phyloP scores from a whole-genome alignment of 2,888 invertebrate species.

The Strigamia crassipes region DNA sequence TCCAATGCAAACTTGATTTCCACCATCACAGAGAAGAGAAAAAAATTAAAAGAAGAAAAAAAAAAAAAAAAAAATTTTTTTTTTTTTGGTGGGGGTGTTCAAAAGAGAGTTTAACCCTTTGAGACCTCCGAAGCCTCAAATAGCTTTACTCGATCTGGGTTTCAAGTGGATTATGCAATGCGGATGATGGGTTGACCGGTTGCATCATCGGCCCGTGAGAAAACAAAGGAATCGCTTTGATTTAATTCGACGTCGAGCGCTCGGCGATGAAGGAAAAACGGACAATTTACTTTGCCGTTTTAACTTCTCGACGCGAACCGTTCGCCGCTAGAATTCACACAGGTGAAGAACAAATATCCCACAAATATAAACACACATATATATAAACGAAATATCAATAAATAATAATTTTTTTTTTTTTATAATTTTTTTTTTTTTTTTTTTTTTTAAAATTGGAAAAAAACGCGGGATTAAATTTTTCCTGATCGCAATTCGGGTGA shows the following conservation, averaged over 20 bases:
- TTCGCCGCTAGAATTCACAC: too few relatives aligned
- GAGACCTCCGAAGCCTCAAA: slow-evolving; percentile 13
- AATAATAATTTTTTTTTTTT: too few relatives aligned
- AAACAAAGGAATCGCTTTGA: neutral
- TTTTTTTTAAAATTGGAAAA: too few relatives aligned
- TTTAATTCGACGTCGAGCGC: too few relatives aligned
- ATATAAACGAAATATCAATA: too few relatives aligned
- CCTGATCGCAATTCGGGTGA: neutral
- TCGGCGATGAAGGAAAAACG: too few relatives aligned
- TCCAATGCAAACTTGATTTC: slow-evolving; percentile 37
- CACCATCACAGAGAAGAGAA: slow-evolving; percentile 24
- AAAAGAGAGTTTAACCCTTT: slow-evolving; percentile 24
- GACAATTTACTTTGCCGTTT: too few relatives aligned
- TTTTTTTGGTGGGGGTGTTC: too few relatives aligned
- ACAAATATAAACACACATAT: neutral
- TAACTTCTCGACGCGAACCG: too few relatives aligned
- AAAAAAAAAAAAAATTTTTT: neutral
- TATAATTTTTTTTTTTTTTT: too few relatives aligned
- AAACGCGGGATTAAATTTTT: neutral
- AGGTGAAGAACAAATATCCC: too few relatives aligned
- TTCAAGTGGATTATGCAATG: slow-evolving; percentile 5
- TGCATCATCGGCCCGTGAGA: slow-evolving; percentile 3
- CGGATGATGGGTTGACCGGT: neutral
- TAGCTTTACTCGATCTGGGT: neutral
- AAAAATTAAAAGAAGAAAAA: neutral